Percentiles rank a stretch among this genome's conserved stretches.
phyloP scores from a whole-genome alignment of 2,113 vertebrate genomes.

The Trogon melanurus region DNA sequence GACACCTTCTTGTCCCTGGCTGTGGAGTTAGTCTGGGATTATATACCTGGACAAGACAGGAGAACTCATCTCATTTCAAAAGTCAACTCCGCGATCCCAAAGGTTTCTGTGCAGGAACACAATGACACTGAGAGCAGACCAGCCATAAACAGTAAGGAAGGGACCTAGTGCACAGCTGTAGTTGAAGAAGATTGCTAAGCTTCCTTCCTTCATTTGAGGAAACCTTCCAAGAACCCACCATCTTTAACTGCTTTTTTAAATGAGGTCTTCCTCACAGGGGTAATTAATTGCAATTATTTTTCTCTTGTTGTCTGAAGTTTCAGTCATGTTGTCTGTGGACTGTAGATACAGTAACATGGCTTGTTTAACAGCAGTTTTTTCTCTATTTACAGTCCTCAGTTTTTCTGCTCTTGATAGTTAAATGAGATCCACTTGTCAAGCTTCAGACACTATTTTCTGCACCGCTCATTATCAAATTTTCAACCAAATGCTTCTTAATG shows the following conservation, averaged over 20 bases:
- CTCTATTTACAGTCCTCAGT: not conserved
- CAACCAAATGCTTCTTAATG: not conserved
- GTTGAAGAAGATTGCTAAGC: not conserved
- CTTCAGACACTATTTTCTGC: not conserved
- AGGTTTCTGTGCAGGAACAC: not conserved
- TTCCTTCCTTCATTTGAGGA: not conserved
- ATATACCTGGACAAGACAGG: not conserved
- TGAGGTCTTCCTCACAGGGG: not conserved
- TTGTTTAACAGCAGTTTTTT: not conserved
- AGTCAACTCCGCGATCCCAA: not conserved
- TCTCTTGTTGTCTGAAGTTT: not conserved
- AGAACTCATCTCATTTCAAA: not conserved
- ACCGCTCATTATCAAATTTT: constrained; percentile 2
- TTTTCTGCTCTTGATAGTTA: not conserved
- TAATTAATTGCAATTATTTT: not conserved
- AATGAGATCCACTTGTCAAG: not conserved
- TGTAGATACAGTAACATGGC: not conserved
- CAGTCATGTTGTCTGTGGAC: not conserved
- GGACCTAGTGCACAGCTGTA: not conserved
- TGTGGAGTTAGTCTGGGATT: not conserved
- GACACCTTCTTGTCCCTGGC: not conserved
- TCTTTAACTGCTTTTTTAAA: not conserved
- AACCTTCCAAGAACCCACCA: not conserved
- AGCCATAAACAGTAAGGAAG: not conserved
- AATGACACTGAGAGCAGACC: not conserved